Base-by-base conservation (phyloP, 2,113 vertebrate genomes). In the Vanacampus margaritifer region DNA sequence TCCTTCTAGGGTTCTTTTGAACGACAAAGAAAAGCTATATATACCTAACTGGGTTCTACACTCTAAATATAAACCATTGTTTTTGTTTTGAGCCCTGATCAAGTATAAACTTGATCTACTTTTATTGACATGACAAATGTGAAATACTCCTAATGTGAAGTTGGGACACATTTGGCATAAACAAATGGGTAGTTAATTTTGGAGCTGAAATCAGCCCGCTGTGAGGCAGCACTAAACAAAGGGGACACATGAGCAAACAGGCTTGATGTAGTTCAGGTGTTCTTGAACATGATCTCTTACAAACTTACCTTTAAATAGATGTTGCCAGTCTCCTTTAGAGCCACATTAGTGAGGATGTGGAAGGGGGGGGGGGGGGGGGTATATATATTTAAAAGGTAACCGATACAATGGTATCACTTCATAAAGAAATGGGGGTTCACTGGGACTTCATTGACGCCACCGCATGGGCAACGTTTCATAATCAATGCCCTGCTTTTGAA, bases 81-180 rank as follows among this genome's bases (percentile, higher is more conserved):
- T 21, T 6, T 48, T 48, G 46, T 48, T 48, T 19, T n/a, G 43
- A 56, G 13, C 17, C 60, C 0, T 0, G 17, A 67, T 79, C 77
- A 73, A 37, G 71, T 76, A 61, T 45, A 59, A 73, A 85, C 74
- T 65, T 73, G 81, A 80, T 73, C 28, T 37, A 71, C 13, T 43
- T 54, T 26, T 37, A 61, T 51, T 39, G 39, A 67, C 24, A 6
- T 21, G 17, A 5, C 45, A 23, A 28, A 60, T n/a, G 35, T 61
- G 24, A 71, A 43, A 46, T 78, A 58, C 56, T 53, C 43, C 32
- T 24, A 68, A 81, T 5, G 66, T 64, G 13, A 53, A 39, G 63
- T 28, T 62, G 9, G 64, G 50, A 48, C 39, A 5, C 59, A 32
- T 61, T 61, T 61, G 35, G 14, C 5, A 39, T 36, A 23, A 35